Evolutionary conservation across 2,797 vertebrate genomes (phyloP), one percentile per base, ranked within the genome.

Genomic region (Mormyrus hasselquistii): DNA sequence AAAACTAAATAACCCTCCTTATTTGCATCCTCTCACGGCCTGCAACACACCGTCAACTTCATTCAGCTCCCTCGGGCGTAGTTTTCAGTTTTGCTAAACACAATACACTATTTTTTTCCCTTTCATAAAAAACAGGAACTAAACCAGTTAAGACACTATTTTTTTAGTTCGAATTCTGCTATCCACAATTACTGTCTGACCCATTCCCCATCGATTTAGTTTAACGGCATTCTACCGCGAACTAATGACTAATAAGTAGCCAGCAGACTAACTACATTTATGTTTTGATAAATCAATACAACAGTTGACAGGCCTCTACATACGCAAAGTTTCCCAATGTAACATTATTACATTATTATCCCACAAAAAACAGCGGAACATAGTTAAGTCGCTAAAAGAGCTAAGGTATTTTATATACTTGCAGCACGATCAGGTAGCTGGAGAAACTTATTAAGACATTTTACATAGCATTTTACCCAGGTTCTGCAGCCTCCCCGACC

Each of bases 221-320:
- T 76, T 76, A 41, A 76, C 69, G 34, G 34, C 34, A 38, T 38
- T 76, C 34, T 7, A 76, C 34, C 5, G 14, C 69, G 34, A 76
- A 76, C 14, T 76, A 76, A 6, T 7, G 1, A 76, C 34, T 76
- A 76, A 76, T 41, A 76, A 41, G 69, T 76, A 73, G 34, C 34
- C 34, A 38, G 38, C 69, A 76, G 34, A 76, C 69, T 7, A 41
- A 76, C 34, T 41, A 76, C 14, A 44, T 82, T 47, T 76, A 76
- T 76, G 34, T 76, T 76, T 76, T 86, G 84, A 86, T 55, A 86
- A 86, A 52, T 53, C 84, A 55, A 53, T 34, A 86, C 22, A 49
- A 49, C 84, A 86, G 50, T 10, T 38, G 22, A 55, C 84, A 86
- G 84, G 49, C 84, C 49, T 38, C 12, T 29, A 55, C 9, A 16